A percentile compares a stretch with the other conserved stretches of the same genome.
phyloP scores from a whole-genome alignment of 2,888 invertebrate genomes.

The Merodon equestris region DNA sequence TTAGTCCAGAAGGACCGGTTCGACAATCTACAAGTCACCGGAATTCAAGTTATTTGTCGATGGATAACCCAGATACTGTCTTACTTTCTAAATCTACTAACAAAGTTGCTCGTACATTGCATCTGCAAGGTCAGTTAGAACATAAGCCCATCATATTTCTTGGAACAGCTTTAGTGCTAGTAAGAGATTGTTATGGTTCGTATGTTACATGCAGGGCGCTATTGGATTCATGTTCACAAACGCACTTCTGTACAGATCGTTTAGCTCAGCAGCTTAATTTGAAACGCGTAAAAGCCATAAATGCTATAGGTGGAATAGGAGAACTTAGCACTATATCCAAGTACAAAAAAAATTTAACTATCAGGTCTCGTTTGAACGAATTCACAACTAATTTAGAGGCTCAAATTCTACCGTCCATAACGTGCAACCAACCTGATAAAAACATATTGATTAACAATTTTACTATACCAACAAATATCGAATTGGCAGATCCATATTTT shows the following conservation, averaged over 20 bases:
- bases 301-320: conserved; percentile 12
- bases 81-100: not conserved
- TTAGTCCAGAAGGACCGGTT: not conserved
- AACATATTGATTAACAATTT: not conserved
- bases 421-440: conserved; percentile 5
- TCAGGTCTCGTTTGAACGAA: conserved; percentile 10
- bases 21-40: not conserved
- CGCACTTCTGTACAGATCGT: not conserved
- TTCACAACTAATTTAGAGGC: not conserved
- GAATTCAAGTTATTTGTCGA: not conserved
- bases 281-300: not conserved
- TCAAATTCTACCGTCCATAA: conserved; percentile 22
- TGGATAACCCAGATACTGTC: conserved; percentile 1
- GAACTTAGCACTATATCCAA: not conserved
- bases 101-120: not conserved
- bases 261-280: conserved; percentile 5
- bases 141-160: not conserved
- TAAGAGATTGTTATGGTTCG: conserved; percentile 1
- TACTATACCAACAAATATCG: not conserved
- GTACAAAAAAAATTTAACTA: conserved; percentile 4
- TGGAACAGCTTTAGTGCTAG: conserved; percentile 1
- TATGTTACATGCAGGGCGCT: conserved; percentile 10
- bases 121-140: not conserved
- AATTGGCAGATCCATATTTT: conserved; percentile 3
- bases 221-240: conserved; percentile 2